These are phyloP conservation scores for Eulemur rubriventer DNA, from an alignment of 2,797 vertebrate species.

Conservation along the genomic window DNA sequence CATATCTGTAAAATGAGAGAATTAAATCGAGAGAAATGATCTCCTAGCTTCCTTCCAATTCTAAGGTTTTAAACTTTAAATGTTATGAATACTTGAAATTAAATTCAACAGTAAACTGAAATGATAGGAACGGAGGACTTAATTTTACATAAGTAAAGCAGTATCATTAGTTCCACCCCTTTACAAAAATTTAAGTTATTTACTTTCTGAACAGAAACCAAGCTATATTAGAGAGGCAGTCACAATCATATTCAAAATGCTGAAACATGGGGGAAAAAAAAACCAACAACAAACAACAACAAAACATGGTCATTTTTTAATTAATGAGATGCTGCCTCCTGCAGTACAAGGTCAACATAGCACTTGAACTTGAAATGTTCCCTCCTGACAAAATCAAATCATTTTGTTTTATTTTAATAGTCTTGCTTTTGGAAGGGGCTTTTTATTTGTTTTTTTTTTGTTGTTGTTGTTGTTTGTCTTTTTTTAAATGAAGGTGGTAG, in stretches of 20 bases:
- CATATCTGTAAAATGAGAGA: not conserved
- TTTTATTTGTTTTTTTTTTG: not conserved
- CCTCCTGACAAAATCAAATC: not conserved
- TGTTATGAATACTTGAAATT: not conserved
- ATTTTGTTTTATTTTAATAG: not conserved
- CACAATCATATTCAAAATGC: not conserved
- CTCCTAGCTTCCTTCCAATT: not conserved
- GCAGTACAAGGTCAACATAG: not conserved
- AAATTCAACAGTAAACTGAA: not conserved
- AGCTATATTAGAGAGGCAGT: not conserved
- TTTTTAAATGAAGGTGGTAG: not conserved
- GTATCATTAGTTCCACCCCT: not conserved
- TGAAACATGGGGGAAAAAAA: not conserved
- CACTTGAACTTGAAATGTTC: not conserved
- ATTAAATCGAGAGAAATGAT: not conserved
- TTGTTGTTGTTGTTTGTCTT: not conserved
- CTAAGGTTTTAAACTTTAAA: constrained; percentile 2
- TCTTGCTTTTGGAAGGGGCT: not conserved
- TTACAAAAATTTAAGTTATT: not conserved
- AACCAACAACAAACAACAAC: not conserved
- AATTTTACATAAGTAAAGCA: not conserved
- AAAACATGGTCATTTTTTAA: not conserved
- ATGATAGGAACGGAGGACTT: not conserved
- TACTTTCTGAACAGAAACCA: not conserved
- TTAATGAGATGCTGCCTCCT: constrained; percentile 68